Evolutionary conservation across 1,140 invertebrate genomes (phyloP), one percentile per base, ranked within the genome.

Genomic region (Magallana angulata): DNA sequence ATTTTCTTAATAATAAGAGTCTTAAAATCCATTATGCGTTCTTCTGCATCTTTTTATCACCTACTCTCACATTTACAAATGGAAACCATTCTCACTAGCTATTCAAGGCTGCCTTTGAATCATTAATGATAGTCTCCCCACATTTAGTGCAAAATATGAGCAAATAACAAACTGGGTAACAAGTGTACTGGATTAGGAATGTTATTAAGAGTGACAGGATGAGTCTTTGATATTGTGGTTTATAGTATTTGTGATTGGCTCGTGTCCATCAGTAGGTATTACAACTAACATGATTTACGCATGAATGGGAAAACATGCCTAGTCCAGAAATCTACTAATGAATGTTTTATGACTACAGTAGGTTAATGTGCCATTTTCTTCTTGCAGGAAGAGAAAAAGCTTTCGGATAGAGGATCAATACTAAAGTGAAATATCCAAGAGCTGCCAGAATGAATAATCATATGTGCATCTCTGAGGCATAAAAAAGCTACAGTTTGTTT

Each of bases 361-460:
- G 68, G 68, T 76, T 76, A 76, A 76, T 76, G 68, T 76, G 68
- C 68, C 68, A 76, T 76, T 76, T 76, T 76, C 68, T 76, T 76
- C 36, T 76, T 76, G 60, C 68, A 36, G 68, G 68, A 12, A 76
- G 68, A 48, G 68, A 76, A 76, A 64, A 76, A 7, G 68, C 68
- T 76, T 76, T 18, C 36, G 68, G 24, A 76, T 76, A 8, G 3
- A 18, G 24, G 68, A 76, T 76, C 68, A 76, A 76, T 76, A 76
- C 24, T 12, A 48, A 76, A 30, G 36, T 11, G 24, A 76, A 76
- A 76, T 76, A 76, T 76, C 68, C 68, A 18, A 12, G 68, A 30
- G 68, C 68, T 76, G 68, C 68, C 68, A 76, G 68, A 30, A 24
- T 30, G 24, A 76, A 76, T 76, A 76, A 76, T 76, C 68, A 76